These are phyloP conservation scores for Chlorocebus sabaeus DNA, from an alignment of 2,113 vertebrate genomes.

Conservation along the genomic window DNA sequence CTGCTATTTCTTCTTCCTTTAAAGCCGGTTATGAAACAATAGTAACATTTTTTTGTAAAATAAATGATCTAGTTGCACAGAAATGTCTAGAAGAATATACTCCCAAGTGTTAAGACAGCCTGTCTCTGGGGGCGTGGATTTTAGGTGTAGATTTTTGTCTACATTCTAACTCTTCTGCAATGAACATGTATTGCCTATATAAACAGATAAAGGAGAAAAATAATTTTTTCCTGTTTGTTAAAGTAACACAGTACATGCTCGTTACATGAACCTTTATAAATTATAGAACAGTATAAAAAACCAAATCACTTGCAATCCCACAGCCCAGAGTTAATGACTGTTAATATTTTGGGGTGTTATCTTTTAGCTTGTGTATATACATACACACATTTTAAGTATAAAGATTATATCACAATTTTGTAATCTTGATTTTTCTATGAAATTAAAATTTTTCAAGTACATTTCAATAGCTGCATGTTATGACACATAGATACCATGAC, in stretches of 20 bases:
- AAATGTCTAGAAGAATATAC: not conserved
- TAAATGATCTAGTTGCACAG: not conserved
- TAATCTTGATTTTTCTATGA: not conserved
- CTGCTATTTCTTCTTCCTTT: not conserved
- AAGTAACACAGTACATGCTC: not conserved
- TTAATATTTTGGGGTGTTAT: not conserved
- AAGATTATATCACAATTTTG: not conserved
- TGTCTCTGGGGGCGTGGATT: constrained; percentile 3
- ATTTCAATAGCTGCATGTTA: not conserved
- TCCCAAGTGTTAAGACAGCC: not conserved
- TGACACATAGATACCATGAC: not conserved
- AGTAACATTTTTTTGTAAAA: constrained; percentile 25
- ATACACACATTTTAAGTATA: constrained; percentile 3
- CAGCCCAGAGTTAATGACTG: constrained; percentile 5
- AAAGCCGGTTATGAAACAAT: not conserved
- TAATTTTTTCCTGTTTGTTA: not conserved
- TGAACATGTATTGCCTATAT: not conserved
- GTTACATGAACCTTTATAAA: not conserved
- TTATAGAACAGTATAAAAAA: not conserved
- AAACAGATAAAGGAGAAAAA: not conserved
- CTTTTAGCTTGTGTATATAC: not conserved
- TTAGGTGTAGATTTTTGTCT: constrained; percentile 42
- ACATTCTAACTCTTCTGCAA: constrained; percentile 31
- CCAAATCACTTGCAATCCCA: not conserved
- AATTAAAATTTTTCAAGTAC: not conserved